Conservation (phyloP, 2,113 vertebrate genomes). For the Melospiza melodia region DNA sequence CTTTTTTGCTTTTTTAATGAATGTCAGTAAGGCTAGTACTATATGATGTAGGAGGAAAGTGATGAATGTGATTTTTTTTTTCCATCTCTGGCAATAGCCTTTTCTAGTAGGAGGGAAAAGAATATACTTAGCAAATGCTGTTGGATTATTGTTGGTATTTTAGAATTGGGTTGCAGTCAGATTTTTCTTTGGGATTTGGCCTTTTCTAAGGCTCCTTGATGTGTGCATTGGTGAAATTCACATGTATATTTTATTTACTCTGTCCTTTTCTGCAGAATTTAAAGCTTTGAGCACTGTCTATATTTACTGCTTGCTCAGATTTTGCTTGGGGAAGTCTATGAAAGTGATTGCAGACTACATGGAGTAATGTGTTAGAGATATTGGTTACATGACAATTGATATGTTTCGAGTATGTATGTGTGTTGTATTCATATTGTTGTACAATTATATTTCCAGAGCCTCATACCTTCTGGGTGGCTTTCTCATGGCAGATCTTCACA, state of each 20-base stretch:
- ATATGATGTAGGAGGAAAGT: not conserved
- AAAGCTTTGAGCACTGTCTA: not conserved
- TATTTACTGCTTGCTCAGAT: not conserved
- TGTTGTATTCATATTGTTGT: too few relatives aligned
- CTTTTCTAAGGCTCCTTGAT: not conserved
- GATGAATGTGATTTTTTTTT: not conserved
- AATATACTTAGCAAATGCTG: not conserved
- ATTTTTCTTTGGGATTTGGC: not conserved
- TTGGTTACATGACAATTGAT: not conserved
- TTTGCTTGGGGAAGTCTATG: not conserved
- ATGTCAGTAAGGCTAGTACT: not conserved
- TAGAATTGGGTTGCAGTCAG: not conserved
- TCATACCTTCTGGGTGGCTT: too few relatives aligned
- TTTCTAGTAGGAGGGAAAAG: not conserved
- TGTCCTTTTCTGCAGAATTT: not conserved
- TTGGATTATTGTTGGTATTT: not conserved
- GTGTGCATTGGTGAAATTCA: not conserved
- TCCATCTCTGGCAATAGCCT: not conserved
- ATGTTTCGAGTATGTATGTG: not conserved
- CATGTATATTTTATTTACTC: not conserved
- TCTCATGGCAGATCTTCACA: too few relatives aligned
- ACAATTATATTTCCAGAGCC: too few relatives aligned
- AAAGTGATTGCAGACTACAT: not conserved
- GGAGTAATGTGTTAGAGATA: not conserved
- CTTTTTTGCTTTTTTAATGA: not conserved